These are phyloP conservation scores for Cabera pusaria DNA, from an alignment of 2,888 invertebrate genomes.

Conservation along the genomic window DNA sequence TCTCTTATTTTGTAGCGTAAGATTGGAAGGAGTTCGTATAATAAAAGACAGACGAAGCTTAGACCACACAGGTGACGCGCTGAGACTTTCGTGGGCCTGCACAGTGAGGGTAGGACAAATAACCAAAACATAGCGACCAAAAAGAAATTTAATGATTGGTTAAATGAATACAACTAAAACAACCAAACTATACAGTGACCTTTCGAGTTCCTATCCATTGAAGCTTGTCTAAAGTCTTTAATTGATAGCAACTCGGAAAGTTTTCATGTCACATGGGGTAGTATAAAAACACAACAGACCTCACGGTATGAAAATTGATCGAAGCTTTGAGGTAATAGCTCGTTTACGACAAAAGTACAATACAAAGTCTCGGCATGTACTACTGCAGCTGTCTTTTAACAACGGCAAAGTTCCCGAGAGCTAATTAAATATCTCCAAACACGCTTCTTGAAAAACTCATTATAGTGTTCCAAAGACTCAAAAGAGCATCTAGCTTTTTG, in stretches of 20 bases:
- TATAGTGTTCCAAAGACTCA: too few relatives aligned
- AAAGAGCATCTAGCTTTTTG: too few relatives aligned
- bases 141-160: conserved; percentile 1
- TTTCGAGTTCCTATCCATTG: conserved; percentile 12
- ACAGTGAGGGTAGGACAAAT: conserved; percentile 34
- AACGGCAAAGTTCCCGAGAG: too few relatives aligned
- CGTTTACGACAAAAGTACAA: too few relatives aligned
- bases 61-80: conserved; percentile 45
- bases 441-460: too few relatives aligned
- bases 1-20: too few relatives aligned
- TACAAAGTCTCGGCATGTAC: too few relatives aligned
- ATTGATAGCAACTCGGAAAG: conserved; percentile 12
- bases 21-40: too few relatives aligned
- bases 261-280: conserved; percentile 3
- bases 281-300: conserved; percentile 15
- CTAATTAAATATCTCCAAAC: too few relatives aligned
- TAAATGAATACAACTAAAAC: conserved; percentile 5
- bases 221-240: conserved; percentile 14
- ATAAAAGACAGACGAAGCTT: conserved; percentile 22
- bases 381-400: too few relatives aligned
- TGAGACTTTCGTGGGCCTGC: conserved; percentile 76
- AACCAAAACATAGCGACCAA: conserved; percentile 14
- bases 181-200: conserved; percentile 8
- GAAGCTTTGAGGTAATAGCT: too few relatives aligned
- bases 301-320: too few relatives aligned